A percentile compares a stretch with the other conserved stretches of the same genome.
phyloP scores from a whole-genome alignment of 1,140 invertebrate genomes.

The Drosophila melanogaster region Release_6_plus_ISO1_MT NT_033779.5:14880001-14880500 shows the following conservation, averaged over 20 bases:
- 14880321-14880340: background rate
- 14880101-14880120: too few species aligned
- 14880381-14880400: slow-evolving; percentile 44
- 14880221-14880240: slow-evolving; percentile 41
- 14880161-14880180: background rate
- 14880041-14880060: slow-evolving; percentile 22
- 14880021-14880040: slow-evolving; percentile 8
- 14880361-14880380: slow-evolving; percentile 4
- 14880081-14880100: too few species aligned
- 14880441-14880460: slow-evolving; percentile 41
- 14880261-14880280: slow-evolving; percentile 36
- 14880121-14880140: background rate
- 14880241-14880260: slow-evolving; percentile 59
- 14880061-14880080: background rate
- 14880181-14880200: background rate
- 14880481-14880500: background rate
- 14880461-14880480: slow-evolving; percentile 11
- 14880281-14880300: background rate
- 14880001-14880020: slow-evolving; percentile 41
- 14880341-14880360: background rate
- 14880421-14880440: slow-evolving; percentile 32
- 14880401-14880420: slow-evolving; percentile 23
- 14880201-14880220: slow-evolving; percentile 47
- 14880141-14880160: too few species aligned
- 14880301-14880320: background rate